A percentile compares a stretch with the other conserved stretches of the same genome.
These are phyloP conservation scores for Alexandromys fortis DNA, from an alignment of 2,113 vertebrate genomes.

Conservation along the genomic window DNA sequence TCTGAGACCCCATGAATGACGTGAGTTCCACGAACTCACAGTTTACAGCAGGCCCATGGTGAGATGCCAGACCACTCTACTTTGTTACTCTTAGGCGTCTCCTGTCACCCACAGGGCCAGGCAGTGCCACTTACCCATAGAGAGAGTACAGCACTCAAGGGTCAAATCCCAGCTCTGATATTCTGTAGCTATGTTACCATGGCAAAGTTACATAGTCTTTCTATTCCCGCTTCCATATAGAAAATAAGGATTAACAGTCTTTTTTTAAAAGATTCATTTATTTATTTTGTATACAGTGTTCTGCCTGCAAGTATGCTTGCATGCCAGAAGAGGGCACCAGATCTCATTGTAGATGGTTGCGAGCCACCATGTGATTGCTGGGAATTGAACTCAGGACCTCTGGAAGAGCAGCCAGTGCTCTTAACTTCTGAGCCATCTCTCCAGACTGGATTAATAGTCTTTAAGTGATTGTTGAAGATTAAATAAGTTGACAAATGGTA, in stretches of 20 bases:
- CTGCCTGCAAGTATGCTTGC: too few species aligned
- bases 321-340: too few species aligned
- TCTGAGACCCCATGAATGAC: not conserved
- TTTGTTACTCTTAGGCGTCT: not conserved
- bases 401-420: too few species aligned
- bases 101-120: not conserved
- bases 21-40: not conserved
- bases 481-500: not conserved
- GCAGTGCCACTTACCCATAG: too few species aligned
- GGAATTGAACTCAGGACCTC: too few species aligned
- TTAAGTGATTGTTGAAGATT: not conserved
- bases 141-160: not conserved
- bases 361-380: too few species aligned
- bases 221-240: not conserved
- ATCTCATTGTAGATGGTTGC: too few species aligned
- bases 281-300: too few species aligned
- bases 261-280: not conserved
- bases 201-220: slow-evolving; percentile 15
- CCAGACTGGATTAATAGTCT: not conserved
- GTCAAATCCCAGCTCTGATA: not conserved
- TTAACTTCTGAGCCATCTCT: too few species aligned
- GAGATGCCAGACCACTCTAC: not conserved
- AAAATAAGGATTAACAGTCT: not conserved
- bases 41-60: not conserved
- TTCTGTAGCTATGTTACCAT: not conserved